Base-by-base conservation (phyloP, 2,888 invertebrate species). In the Tenthredo amoena region DNA sequence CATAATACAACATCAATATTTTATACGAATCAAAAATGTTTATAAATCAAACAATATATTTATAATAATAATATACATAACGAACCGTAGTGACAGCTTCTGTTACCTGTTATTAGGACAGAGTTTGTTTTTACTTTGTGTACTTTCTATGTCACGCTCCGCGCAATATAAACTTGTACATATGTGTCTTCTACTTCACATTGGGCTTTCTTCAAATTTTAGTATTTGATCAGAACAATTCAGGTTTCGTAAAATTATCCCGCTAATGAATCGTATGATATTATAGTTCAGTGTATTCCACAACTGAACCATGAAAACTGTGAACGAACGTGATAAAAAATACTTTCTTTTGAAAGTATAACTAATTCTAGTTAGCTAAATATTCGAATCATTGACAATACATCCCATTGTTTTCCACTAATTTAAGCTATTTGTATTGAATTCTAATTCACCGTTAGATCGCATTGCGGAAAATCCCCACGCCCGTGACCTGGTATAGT, bases 11-110 rank as follows among this genome's bases (percentile, higher is more conserved):
- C 37, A 58, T 21, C 21, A 71, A 31, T 18, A 71, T 74, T 74
- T 74, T 74, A 43, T 74, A 74, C 34, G 21, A 26, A 34, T 68
- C 34, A 34, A 68, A 21, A 62, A 26, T 10, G 12, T 68, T 68
- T 62, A 18, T 15, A 74, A 74, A 74, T 74, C 43, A 74, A 74
- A 74, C 43, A 74, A 15, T 43, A 74, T 74, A 74, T 74, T 40
- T 43, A 43, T 74, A 18, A 74, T 43, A 15, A 15, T 43, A 72
- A 37, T 15, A 55, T 55, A 55, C 4, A 55, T n/a, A 12, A 10
- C 21, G 62, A 62, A 62, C 21, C 9, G 21, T 26, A 4, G 26
- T 26, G 21, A 62, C 21, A 21, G 62, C 7, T 62, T 26, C 62
- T 12, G 62, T 62, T 62, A 10, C 26, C 62, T 62, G 62, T 62